phyloP scores from a whole-genome alignment of 2,797 vertebrate species.

The Ara ararauna region DNA sequence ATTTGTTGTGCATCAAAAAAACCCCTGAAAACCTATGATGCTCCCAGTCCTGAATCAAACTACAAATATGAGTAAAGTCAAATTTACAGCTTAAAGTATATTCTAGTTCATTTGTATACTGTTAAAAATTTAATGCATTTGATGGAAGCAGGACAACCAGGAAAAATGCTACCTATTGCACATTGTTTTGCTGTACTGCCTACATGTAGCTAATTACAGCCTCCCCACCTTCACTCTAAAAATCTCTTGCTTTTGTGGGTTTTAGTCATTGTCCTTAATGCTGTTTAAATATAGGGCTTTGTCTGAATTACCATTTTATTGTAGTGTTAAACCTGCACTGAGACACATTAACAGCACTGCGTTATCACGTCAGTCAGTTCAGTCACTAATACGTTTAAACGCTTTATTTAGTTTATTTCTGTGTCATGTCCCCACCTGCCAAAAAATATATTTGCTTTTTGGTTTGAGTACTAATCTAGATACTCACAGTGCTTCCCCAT shows the following conservation, averaged over 20 bases:
- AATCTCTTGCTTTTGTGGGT: slow-evolving; percentile 22
- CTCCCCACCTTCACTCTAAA: slow-evolving; percentile 8
- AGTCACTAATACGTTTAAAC: neutral
- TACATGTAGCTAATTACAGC: slow-evolving; percentile 69
- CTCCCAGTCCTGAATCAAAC: neutral
- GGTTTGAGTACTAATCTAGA: neutral
- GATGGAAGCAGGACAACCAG: neutral
- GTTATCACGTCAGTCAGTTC: neutral
- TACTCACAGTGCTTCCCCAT: neutral
- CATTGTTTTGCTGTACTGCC: neutral
- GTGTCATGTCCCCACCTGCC: neutral
- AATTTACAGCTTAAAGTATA: neutral
- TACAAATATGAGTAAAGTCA: neutral
- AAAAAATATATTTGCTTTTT: neutral
- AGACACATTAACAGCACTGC: neutral
- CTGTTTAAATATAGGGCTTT: slow-evolving; percentile 13
- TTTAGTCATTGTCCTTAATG: slow-evolving; percentile 31
- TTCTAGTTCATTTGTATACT: neutral
- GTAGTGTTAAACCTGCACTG: slow-evolving; percentile 18
- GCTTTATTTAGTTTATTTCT: neutral
- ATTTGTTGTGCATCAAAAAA: neutral
- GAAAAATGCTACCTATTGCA: neutral
- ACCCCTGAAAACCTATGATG: neutral
- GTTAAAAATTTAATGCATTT: neutral
- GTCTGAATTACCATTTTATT: slow-evolving; percentile 43